phyloP scores from a whole-genome alignment of 2,113 vertebrate genomes.

The Perca schrenkii region DNA sequence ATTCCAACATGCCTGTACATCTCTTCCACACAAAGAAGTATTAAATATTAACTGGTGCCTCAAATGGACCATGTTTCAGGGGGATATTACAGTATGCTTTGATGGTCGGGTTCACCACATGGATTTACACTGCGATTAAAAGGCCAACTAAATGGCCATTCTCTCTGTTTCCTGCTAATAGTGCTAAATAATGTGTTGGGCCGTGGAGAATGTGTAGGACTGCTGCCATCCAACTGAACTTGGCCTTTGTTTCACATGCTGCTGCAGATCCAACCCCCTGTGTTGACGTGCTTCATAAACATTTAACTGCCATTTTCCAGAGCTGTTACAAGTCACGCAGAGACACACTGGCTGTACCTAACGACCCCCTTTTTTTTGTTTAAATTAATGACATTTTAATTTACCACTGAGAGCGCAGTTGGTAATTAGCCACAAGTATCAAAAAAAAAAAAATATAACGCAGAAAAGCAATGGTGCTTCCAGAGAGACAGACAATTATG shows the following conservation, averaged over 20 bases:
- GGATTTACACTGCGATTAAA: conserved; percentile 75
- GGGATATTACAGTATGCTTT: conserved; percentile 30
- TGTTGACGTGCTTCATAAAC: conserved; percentile 66
- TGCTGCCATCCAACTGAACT: conserved; percentile 57
- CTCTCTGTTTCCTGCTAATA: conserved; percentile 61
- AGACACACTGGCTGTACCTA: conserved; percentile 41
- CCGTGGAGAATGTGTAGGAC: conserved; percentile 5
- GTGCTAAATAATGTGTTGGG: conserved; percentile 51
- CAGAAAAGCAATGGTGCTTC: conserved; percentile 5
- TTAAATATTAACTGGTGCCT: conserved; percentile 20
- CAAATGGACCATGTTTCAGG: conserved; percentile 37
- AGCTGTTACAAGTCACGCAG: conserved; percentile 35
- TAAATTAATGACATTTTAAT: conserved; percentile 62
- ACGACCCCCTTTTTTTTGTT: conserved; percentile 38
- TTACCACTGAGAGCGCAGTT: conserved; percentile 51
- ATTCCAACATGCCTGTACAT: conserved; percentile 45
- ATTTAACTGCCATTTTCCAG: conserved; percentile 64
- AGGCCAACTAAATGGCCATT: conserved; percentile 71
- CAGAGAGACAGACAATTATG: conserved; percentile 4
- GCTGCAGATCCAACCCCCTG: conserved; percentile 17
- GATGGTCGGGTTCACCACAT: conserved; percentile 47
- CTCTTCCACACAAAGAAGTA: conserved; percentile 39
- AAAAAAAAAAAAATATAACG: conserved; percentile 35
- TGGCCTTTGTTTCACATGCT: conserved; percentile 30
- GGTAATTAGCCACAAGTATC: conserved; percentile 55